Percentiles rank a stretch among this genome's conserved stretches.
phyloP scores from a whole-genome alignment of 2,888 invertebrate genomes.

The Leucania comma region DNA sequence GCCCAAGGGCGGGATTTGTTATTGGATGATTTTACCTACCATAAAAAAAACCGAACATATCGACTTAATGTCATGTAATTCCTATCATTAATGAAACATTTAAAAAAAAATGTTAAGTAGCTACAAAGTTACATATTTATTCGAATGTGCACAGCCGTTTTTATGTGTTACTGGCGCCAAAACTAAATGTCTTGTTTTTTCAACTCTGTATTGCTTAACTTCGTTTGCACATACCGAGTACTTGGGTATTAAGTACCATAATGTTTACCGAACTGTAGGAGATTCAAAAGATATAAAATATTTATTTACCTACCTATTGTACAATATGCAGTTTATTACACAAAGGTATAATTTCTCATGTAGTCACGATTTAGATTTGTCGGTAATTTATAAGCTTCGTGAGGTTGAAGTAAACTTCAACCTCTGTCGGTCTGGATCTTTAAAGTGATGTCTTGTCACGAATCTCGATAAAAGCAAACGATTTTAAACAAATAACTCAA shows the following conservation, averaged over 20 bases:
- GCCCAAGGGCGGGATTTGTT: too few relatives aligned
- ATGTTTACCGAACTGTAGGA: constrained; percentile 15
- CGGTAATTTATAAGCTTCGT: background rate
- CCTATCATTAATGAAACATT: background rate
- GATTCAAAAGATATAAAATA: constrained; percentile 12
- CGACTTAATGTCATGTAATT: background rate
- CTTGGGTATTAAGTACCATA: constrained; percentile 8
- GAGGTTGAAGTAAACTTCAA: too few relatives aligned
- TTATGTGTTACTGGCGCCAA: background rate
- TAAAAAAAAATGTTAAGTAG: background rate
- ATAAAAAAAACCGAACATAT: too few relatives aligned
- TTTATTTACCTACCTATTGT: constrained; percentile 10
- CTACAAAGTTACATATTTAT: background rate
- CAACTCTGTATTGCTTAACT: constrained; percentile 32
- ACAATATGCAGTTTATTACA: constrained; percentile 13
- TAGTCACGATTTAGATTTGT: constrained; percentile 3
- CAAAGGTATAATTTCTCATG: constrained; percentile 3
- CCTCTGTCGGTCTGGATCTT: background rate
- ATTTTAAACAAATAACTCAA: background rate
- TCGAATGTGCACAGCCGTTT: background rate
- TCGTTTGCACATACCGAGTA: constrained; percentile 32
- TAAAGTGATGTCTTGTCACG: background rate
- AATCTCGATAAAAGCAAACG: background rate
- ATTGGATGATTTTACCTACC: too few relatives aligned
- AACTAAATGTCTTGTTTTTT: constrained; percentile 34